phyloP scores from a whole-genome alignment of 2,888 invertebrate genomes.

The Chymomyza amoena region DNA sequence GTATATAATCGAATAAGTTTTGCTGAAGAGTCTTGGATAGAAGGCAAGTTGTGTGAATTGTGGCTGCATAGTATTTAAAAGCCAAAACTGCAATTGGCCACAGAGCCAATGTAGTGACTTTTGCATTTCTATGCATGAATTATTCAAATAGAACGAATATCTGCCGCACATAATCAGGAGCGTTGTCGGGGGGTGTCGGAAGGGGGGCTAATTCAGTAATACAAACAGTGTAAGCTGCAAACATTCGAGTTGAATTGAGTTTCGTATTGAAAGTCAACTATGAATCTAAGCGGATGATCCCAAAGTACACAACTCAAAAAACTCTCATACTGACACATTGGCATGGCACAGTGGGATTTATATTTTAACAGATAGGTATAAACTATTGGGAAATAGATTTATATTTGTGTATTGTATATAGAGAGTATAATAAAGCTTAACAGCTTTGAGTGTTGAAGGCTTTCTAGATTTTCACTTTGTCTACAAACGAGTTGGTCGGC shows the following conservation, averaged over 20 bases:
- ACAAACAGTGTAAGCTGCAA: conserved; percentile 32
- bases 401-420: too few species aligned
- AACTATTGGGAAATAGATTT: neutral
- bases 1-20: neutral
- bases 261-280: conserved; percentile 29
- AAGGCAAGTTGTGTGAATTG: neutral
- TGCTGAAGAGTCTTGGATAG: neutral
- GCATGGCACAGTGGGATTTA: neutral
- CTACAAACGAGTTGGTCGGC: neutral
- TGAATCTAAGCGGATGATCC: conserved; percentile 8
- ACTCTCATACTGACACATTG: conserved; percentile 18
- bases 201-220: conserved; percentile 11
- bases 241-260: conserved; percentile 38
- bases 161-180: conserved; percentile 29
- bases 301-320: conserved; percentile 16
- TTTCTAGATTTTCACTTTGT: neutral
- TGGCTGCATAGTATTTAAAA: neutral
- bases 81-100: neutral
- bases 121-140: conserved; percentile 68
- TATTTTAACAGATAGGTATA: neutral
- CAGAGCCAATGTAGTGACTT: conserved; percentile 46
- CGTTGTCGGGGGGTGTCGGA: neutral
- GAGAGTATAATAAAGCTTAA: neutral
- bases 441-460: neutral
- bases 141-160: conserved; percentile 58